Base-by-base conservation (phyloP, 1,140 invertebrate genomes). In the Drosophila pruinosa region DNA sequence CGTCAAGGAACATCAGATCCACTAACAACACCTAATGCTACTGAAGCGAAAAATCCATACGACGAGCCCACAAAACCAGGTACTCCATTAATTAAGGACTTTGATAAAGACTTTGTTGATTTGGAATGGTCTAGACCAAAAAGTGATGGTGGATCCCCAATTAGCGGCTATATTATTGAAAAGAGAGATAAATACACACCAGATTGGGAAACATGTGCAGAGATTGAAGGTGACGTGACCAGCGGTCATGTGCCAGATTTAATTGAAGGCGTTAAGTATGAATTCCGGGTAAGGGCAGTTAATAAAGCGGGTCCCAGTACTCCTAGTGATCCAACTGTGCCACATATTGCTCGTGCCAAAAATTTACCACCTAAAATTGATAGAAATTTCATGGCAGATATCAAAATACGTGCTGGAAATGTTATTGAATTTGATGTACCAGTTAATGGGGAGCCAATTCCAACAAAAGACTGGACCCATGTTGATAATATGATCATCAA, bases 11-110 rank as follows among this genome's bases (percentile, higher is more conserved):
- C 96, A 92, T 99, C 98, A 17, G 98, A 99, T 81, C 98, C 98
- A 14, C 92, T 99, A 1, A 96, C 96, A 1, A 95, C 97, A 12
- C 93, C 94, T n/a, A 95, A 97, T 82, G 94, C 96, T n/a, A 97
- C 97, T 71, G 95, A 98, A 92, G 99, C 99, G 39, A 99, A 99
- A 91, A 99, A 99, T 96, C 98, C 98, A 43, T 99, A 97, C 92
- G 97, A 97, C 91, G 93, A 95, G 54, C 96, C 97, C 28, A 94
- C 95, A 52, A 95, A 97, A 88, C 97, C 97, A n/a, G 96, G 97
- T 19, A 95, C 95, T 4, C 97, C 98, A 2, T 94, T 95, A 69
- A 95, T 99, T 78, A 94, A 94, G 63, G 98, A 99, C 91, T 99
- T 97, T 91, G 97, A 99, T 85, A 95, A 93, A 68, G 96, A 98